phyloP scores from a whole-genome alignment of 2,113 vertebrate species.

The Gracilinanus agilis region DNA sequence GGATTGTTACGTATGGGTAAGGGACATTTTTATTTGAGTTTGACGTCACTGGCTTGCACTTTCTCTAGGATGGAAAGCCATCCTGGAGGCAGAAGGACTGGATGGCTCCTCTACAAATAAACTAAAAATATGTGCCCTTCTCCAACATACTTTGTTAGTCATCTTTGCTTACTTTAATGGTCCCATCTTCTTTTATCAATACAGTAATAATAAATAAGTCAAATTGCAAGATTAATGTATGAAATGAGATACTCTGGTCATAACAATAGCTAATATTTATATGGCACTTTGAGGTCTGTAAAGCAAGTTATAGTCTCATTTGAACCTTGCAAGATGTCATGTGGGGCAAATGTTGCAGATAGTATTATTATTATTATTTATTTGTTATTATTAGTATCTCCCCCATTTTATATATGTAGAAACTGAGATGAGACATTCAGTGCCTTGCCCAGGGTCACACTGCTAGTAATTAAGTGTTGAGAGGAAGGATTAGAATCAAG shows the following conservation, averaged over 20 bases:
- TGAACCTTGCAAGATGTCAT: background rate
- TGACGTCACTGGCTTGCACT: background rate
- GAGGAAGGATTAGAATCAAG: constrained; percentile 21
- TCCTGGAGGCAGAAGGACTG: background rate
- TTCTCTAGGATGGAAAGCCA: background rate
- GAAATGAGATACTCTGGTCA: background rate
- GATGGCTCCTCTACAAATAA: background rate
- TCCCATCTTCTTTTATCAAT: background rate
- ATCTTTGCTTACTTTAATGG: background rate
- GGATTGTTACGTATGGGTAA: background rate
- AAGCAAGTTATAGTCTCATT: constrained; percentile 35
- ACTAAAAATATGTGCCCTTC: background rate
- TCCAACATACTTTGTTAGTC: background rate
- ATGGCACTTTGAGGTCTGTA: background rate
- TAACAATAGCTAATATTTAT: background rate
- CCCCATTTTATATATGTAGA: background rate
- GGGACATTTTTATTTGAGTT: background rate
- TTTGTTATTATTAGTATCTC: too few species aligned
- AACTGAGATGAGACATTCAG: constrained; percentile 6
- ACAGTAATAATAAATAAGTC: background rate
- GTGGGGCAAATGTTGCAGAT: background rate
- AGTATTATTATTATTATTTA: background rate
- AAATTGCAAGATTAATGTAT: background rate
- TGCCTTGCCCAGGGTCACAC: background rate
- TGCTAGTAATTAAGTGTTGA: constrained; percentile 1